Conservation (phyloP, 2,888 invertebrate genomes). For the Marronus borbonicus region DNA sequence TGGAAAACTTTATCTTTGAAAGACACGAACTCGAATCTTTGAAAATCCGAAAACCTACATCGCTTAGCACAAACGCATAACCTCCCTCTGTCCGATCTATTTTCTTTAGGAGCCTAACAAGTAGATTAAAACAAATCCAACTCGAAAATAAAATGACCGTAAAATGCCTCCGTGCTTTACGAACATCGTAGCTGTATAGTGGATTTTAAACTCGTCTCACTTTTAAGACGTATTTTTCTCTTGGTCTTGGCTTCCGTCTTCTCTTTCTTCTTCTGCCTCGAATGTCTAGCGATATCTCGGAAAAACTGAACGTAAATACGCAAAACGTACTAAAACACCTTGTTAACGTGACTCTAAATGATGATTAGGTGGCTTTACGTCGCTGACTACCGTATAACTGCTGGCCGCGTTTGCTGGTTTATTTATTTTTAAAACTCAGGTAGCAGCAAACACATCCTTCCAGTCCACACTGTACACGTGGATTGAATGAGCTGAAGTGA, state of each 20-base stretch:
- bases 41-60: no score
- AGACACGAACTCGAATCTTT: no score
- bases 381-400: conserved; percentile 13
- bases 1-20: no score
- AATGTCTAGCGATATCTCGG: not conserved
- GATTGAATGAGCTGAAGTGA: conserved; percentile 2
- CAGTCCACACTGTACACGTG: not conserved
- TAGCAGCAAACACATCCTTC: conserved; percentile 1
- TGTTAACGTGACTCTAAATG: conserved; percentile 37
- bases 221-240: not conserved
- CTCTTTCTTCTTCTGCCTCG: not conserved
- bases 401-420: conserved; percentile 3
- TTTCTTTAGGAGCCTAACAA: not conserved
- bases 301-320: conserved; percentile 17
- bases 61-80: no score
- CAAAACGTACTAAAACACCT: conserved; percentile 32
- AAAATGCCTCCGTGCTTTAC: not conserved
- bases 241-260: not conserved
- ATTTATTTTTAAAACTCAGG: conserved; percentile 14
- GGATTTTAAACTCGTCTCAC: conserved; percentile 15
- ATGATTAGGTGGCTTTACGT: conserved; percentile 29
- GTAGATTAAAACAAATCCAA: conserved; percentile 1
- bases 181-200: not conserved
- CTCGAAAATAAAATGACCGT: not conserved
- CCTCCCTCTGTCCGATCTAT: no score